phyloP scores from a whole-genome alignment of 2,797 vertebrate species.

The Hapalemur alaotrensis region DNA sequence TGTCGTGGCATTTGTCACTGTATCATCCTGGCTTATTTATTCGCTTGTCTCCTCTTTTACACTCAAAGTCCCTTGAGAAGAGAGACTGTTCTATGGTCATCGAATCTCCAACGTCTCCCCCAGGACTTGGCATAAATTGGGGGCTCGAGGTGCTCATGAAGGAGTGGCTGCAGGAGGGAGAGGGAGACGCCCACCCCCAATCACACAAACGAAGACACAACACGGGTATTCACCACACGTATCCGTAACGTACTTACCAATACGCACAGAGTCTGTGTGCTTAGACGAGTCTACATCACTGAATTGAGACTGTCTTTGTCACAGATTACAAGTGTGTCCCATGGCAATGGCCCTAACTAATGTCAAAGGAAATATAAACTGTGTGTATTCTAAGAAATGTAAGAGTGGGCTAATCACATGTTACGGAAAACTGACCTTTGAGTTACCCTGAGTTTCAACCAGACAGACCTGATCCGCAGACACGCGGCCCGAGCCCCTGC shows the following conservation, averaged over 20 bases:
- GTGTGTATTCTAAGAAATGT: background rate
- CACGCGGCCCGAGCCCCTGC: background rate
- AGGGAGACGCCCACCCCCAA: background rate
- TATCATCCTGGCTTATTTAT: background rate
- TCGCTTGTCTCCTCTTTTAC: background rate
- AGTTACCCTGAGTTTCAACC: background rate
- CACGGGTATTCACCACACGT: background rate
- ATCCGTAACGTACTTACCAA: background rate
- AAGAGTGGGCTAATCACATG: background rate
- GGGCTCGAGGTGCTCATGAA: background rate
- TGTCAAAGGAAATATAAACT: background rate
- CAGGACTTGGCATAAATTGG: background rate
- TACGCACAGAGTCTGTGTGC: background rate
- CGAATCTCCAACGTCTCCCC: background rate
- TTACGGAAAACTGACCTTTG: conserved; percentile 2
- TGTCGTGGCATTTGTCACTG: background rate
- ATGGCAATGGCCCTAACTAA: background rate
- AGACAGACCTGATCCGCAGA: background rate
- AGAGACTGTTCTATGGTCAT: background rate
- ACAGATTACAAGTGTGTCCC: background rate
- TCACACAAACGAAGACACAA: background rate
- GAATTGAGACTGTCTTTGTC: conserved; percentile 8
- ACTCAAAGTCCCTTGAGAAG: background rate
- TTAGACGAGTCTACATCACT: background rate
- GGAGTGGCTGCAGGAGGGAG: background rate